Conservation (phyloP, 2,797 vertebrate species). For the Sebastes glaucus region DNA sequence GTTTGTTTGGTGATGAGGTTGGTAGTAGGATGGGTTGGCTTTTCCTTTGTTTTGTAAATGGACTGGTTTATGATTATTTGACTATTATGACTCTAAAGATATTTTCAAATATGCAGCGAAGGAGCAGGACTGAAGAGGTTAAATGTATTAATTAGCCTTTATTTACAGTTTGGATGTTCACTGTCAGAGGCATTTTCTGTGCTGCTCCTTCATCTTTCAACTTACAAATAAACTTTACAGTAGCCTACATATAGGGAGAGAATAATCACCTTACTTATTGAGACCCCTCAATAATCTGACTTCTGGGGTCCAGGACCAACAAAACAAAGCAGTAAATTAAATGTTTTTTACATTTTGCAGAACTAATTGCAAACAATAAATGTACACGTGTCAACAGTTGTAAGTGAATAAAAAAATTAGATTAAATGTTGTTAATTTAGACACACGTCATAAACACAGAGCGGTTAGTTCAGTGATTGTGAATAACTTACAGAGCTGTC, state of each 20-base stretch:
- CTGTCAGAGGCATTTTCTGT: neutral
- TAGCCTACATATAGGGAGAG: neutral
- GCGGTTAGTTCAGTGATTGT: neutral
- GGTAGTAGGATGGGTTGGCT: neutral
- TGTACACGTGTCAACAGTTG: neutral
- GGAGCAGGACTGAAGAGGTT: neutral
- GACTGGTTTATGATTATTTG: neutral
- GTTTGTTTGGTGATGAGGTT: neutral
- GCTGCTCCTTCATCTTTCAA: neutral
- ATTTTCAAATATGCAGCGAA: neutral
- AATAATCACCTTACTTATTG: neutral
- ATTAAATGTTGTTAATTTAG: neutral
- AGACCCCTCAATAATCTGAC: neutral
- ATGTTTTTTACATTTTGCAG: neutral
- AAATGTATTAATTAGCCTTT: neutral
- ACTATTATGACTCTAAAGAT: neutral
- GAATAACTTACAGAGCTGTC: slow-evolving; percentile 87
- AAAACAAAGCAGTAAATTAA: neutral
- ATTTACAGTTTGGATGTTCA: neutral
- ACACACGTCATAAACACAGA: neutral
- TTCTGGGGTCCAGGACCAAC: neutral
- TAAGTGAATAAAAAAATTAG: neutral
- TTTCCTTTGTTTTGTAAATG: neutral
- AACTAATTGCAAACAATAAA: neutral
- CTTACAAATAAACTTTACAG: neutral